Base-by-base conservation (phyloP, 2,797 vertebrate species). In the Morelia viridis region DNA sequence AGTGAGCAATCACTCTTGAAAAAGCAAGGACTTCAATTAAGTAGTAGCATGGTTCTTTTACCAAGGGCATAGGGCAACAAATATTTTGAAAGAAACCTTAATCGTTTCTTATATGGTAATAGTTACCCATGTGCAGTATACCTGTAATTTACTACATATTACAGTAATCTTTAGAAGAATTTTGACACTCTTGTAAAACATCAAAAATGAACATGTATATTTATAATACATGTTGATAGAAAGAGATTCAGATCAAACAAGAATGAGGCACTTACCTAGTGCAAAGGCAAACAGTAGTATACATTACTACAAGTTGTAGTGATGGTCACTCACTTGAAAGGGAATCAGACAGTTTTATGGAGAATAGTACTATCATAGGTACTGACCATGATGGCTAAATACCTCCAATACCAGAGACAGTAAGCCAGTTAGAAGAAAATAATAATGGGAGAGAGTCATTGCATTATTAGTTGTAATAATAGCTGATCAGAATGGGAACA, bases 21-120 rank as follows among this genome's bases (percentile, higher is more conserved):
- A 57, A 92, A 94, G 7, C 24, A 76, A 83, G 65, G 28, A 2
- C 10, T 85, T 94, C 26, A 61, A 11, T 68, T 68, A 58, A 41
- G 87, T 56, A 60, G 1, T 76, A 57, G 64, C 10, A 64, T 90
- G 86, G n/a, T 92, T 84, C 41, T 80, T 19, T 80, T 19, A 53
- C 64, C 85, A 15, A 89, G 94, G 91, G 88, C 68, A 89, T 13
- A 85, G 92, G 94, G 92, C 0, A 94, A 15, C 1, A 4, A 19
- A 90, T 0, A n/a, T 91, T 89, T 68, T n/a, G n/a, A 87, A 83
- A 24, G 80, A 65, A n/a, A 85, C 64, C 62, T 84, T 0, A 46
- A 0, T 3, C 76, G 68, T 6, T 91, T 13, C 0, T 93, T 62
- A 64, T 28, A 65, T 4, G 22, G 31, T 89, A 53, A 65, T 90